A percentile compares a stretch with the other conserved stretches of the same genome.
These are phyloP conservation scores for Trachymyrmex septentrionalis DNA, from an alignment of 1,140 invertebrate genomes.

Conservation along the genomic window DNA sequence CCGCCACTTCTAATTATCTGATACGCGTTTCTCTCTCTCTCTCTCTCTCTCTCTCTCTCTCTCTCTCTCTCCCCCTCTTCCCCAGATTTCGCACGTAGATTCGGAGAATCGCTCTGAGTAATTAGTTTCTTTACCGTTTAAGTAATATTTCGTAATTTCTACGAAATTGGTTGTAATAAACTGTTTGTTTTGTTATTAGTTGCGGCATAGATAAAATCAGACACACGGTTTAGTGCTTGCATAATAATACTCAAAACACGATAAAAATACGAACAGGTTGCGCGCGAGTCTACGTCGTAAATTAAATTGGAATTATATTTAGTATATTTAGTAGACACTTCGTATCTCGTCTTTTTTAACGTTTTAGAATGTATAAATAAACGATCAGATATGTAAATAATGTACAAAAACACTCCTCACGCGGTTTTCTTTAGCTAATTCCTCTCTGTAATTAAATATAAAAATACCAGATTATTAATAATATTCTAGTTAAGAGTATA, in stretches of 20 bases:
- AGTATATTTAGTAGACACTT: no score
- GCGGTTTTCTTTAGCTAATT: not conserved
- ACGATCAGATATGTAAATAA: not conserved
- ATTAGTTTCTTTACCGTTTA: slow-evolving; percentile 32
- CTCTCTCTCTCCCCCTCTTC: no score
- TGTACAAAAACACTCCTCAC: not conserved
- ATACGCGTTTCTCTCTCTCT: not conserved
- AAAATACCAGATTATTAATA: slow-evolving; percentile 9
- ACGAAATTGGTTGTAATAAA: slow-evolving; percentile 32
- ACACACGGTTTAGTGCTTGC: not conserved
- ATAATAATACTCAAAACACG: slow-evolving; percentile 4
- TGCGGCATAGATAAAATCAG: not conserved
- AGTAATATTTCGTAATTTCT: slow-evolving; percentile 26
- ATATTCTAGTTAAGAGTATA: not conserved
- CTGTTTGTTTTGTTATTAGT: slow-evolving; percentile 31
- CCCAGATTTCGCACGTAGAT: not conserved
- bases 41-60: no score
- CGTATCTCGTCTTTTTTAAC: not conserved
- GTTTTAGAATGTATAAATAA: not conserved
- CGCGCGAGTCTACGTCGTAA: not conserved
- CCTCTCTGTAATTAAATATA: not conserved
- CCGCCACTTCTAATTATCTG: slow-evolving; percentile 38
- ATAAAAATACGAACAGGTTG: slow-evolving; percentile 11
- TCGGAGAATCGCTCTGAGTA: not conserved
- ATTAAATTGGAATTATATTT: slow-evolving; percentile 1